These are phyloP conservation scores for Anhinga rufa DNA, from an alignment of 2,113 vertebrate species.

Conservation along the genomic window DNA sequence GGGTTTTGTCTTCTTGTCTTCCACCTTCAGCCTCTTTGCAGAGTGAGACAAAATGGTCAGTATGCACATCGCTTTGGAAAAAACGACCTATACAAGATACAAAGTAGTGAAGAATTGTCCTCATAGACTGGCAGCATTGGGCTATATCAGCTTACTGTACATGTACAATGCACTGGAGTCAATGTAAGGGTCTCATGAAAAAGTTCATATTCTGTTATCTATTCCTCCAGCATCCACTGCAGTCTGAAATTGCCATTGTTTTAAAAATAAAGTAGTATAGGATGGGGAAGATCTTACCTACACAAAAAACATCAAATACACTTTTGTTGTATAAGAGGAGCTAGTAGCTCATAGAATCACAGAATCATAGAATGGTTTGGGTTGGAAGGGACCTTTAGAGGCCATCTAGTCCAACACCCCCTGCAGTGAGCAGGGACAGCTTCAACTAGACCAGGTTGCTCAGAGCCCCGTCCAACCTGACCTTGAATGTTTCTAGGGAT, in stretches of 20 bases:
- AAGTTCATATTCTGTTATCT: background rate
- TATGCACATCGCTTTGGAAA: background rate
- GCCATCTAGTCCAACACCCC: too few species aligned
- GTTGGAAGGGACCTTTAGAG: too few species aligned
- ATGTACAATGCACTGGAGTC: background rate
- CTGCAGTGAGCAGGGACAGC: too few species aligned
- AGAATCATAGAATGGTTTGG: too few species aligned
- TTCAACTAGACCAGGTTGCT: too few species aligned
- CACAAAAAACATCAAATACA: background rate
- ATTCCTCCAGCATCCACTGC: background rate
- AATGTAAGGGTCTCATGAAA: background rate
- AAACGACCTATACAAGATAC: background rate
- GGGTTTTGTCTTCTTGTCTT: background rate
- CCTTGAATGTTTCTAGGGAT: too few species aligned
- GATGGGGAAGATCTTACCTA: background rate
- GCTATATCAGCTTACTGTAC: background rate
- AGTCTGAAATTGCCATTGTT: background rate
- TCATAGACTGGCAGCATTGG: background rate
- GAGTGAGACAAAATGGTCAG: background rate
- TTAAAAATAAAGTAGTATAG: background rate
- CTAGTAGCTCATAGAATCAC: background rate
- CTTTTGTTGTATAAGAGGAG: background rate
- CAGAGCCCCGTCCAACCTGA: too few species aligned
- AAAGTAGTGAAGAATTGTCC: background rate
- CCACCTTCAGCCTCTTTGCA: background rate